phyloP scores from a whole-genome alignment of 2,113 vertebrate species.

The Muscicapa adusta region DNA sequence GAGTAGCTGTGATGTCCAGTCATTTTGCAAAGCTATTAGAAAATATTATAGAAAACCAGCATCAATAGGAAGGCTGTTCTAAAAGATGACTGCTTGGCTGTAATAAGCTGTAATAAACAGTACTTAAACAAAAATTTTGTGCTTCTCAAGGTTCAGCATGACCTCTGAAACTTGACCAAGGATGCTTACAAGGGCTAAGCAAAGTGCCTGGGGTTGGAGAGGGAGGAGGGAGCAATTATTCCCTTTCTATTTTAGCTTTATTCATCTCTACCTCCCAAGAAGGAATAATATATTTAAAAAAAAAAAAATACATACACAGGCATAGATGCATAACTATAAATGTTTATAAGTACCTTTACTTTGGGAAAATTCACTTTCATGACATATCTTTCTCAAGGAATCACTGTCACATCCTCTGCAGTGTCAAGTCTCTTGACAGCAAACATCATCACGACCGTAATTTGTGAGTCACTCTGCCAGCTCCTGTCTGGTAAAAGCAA shows the following conservation, averaged over 20 bases:
- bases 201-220: not conserved
- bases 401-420: constrained; percentile 5
- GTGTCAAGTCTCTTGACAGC: constrained; percentile 26
- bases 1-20: not conserved
- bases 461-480: constrained; percentile 36
- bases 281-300: not conserved
- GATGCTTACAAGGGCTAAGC: not conserved
- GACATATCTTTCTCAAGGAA: constrained; percentile 27
- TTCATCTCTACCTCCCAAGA: not conserved
- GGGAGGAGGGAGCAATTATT: not conserved
- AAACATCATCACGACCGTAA: not conserved
- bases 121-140: not conserved
- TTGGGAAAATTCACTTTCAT: not conserved
- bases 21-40: not conserved
- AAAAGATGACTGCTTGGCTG: not conserved
- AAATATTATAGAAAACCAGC: not conserved
- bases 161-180: not conserved
- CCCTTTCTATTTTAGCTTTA: not conserved
- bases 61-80: not conserved
- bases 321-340: not conserved
- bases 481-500: not conserved
- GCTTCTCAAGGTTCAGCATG: not conserved
- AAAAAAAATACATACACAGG: not conserved
- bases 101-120: not conserved
- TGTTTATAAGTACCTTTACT: not conserved